Evolutionary conservation across 1,140 invertebrate genomes (phyloP).

Genomic region (Zaprionus davidi): DNA sequence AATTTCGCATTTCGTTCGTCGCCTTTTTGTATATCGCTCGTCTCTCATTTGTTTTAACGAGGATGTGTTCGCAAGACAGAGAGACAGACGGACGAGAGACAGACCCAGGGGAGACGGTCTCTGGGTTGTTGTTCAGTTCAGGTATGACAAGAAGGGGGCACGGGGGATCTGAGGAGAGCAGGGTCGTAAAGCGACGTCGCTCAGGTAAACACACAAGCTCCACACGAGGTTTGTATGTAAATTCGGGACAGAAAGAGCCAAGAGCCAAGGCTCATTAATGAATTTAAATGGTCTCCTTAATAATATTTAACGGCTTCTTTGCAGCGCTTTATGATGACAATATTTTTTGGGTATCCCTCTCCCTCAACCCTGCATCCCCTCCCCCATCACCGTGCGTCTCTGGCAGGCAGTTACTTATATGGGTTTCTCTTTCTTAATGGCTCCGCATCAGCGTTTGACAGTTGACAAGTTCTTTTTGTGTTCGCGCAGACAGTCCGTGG

Average conservation of each 20-base stretch:
- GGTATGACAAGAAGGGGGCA: conserved; percentile 36
- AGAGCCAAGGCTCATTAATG: conserved; percentile 80
- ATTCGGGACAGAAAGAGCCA: conserved; percentile 53
- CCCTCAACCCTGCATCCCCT: neutral
- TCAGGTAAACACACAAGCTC: conserved; percentile 53
- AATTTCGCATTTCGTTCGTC: conserved; percentile 69
- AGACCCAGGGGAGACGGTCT: conserved; percentile 15
- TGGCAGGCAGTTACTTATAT: conserved; percentile 52
- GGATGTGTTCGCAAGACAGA: conserved; percentile 54
- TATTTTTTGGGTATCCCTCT: conserved; percentile 60
- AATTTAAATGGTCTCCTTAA: conserved; percentile 84
- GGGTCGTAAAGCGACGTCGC: conserved; percentile 48
- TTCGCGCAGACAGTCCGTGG: conserved; percentile 28
- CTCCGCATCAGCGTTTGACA: conserved; percentile 76
- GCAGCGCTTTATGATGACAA: conserved; percentile 84
- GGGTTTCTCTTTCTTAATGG: conserved; percentile 76
- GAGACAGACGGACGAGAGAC: conserved; percentile 21
- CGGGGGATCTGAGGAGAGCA: neutral
- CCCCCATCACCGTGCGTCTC: neutral
- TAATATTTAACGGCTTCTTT: conserved; percentile 84
- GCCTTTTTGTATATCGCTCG: conserved; percentile 61
- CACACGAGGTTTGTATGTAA: conserved; percentile 56
- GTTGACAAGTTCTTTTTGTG: conserved; percentile 78
- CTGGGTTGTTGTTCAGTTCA: conserved; percentile 75
- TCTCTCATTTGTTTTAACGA: conserved; percentile 81